A percentile compares a stretch with the other conserved stretches of the same genome.
These are phyloP conservation scores for Ascaphus truei DNA, from an alignment of 2,113 vertebrate species.

Conservation along the genomic window DNA sequence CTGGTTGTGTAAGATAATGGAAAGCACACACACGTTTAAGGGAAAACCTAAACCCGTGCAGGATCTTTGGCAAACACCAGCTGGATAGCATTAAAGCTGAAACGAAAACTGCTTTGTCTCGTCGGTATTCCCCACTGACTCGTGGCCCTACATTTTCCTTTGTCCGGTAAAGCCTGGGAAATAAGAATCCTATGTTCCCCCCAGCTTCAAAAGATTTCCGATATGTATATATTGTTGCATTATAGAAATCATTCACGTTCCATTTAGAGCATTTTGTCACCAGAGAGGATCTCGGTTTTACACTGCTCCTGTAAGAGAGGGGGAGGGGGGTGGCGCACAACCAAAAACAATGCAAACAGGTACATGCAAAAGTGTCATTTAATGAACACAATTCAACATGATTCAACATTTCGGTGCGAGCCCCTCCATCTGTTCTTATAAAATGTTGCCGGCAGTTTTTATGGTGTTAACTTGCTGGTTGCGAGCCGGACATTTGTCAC, in stretches of 20 bases:
- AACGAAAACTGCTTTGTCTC: background rate
- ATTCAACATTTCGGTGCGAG: too few species aligned
- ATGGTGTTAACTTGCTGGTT: too few species aligned
- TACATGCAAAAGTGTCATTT: too few species aligned
- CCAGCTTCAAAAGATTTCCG: constrained; percentile 26
- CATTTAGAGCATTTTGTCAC: background rate
- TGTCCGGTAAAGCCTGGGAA: background rate
- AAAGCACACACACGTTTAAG: background rate
- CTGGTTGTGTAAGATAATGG: background rate
- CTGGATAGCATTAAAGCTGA: background rate
- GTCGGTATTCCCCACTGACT: background rate
- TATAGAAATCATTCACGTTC: background rate
- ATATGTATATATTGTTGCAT: background rate
- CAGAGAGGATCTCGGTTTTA: background rate
- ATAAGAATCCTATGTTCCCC: background rate
- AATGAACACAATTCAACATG: too few species aligned
- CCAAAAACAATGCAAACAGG: too few species aligned
- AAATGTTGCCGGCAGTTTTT: too few species aligned
- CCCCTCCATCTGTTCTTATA: too few species aligned
- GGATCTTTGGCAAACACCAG: background rate
- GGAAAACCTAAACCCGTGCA: background rate
- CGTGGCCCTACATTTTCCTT: background rate
- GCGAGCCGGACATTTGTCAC: too few species aligned
- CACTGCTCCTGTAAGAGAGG: too few species aligned
- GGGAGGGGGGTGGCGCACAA: too few species aligned